A percentile compares a stretch with the other conserved stretches of the same genome.
phyloP scores from a whole-genome alignment of 35 echinoderm and acorn worm species.

The Stichopus chloronotus region DNA sequence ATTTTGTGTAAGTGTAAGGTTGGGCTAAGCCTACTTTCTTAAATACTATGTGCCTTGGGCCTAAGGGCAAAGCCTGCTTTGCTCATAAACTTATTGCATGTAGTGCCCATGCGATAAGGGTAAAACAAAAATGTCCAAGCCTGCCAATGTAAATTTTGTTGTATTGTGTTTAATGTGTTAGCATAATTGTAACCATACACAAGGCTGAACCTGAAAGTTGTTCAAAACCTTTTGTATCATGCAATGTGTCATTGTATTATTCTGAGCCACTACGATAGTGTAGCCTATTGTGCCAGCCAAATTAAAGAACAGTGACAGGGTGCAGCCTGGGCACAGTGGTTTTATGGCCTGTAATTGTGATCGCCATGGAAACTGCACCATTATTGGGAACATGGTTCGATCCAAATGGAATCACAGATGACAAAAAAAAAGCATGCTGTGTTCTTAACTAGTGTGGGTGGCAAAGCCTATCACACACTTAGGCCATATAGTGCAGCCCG shows the following conservation, averaged over 20 bases:
- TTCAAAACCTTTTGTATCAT: background rate
- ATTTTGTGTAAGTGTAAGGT: background rate
- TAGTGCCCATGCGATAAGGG: background rate
- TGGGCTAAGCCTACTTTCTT: background rate
- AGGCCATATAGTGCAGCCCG: background rate
- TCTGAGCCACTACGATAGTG: background rate
- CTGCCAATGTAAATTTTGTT: background rate
- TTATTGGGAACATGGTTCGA: background rate
- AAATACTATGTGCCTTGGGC: background rate
- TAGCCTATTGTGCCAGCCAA: background rate
- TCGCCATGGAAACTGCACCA: background rate
- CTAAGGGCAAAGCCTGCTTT: background rate
- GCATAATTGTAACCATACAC: background rate
- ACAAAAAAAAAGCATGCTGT: background rate
- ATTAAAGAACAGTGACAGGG: background rate
- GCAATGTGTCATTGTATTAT: background rate
- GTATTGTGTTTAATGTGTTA: background rate
- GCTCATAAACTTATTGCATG: background rate
- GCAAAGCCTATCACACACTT: conserved; percentile 28
- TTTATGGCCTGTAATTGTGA: background rate
- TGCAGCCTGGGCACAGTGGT: background rate
- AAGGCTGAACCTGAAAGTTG: background rate
- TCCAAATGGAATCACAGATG: conserved; percentile 39
- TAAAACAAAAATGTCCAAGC: background rate
- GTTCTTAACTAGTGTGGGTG: background rate